Evolutionary conservation across 1,140 invertebrate species (phyloP), one percentile per base, ranked within the genome.

Genomic region (Lasioglossum albipes): DNA sequence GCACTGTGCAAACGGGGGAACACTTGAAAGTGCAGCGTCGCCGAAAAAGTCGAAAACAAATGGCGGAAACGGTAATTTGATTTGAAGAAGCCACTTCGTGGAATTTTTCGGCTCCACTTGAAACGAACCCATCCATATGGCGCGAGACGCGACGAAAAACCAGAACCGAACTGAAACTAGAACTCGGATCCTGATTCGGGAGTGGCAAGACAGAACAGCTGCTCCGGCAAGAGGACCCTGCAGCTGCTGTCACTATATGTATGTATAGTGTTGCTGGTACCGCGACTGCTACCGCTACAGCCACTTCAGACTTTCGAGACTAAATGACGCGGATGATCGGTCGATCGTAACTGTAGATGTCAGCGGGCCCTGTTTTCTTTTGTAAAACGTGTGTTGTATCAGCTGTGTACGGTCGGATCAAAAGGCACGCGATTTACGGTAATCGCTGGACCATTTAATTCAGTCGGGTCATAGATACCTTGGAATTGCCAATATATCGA

Each of bases 191-290:
- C 31, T 64, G 78, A 77, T 87, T 75, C 67, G 74, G 67, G 22
- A 79, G 72, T n/a, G 41, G 36, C 36, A 62, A 72, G 64, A 79
- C 45, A 77, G 62, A 83, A 78, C 69, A 85, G 77, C 78, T 82
- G 81, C 72, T 62, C 57, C 49, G 65, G 68, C 76, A 77, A 20
- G 68, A 78, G 80, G 79, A 72, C 57, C 41, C 42, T 57, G 81
- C 85, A 87, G 85, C 85, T 87, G 85, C 66, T 81, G 75, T 74
- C 83, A 49, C 71, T 62, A 64, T 42, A 31, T 49, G 10, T 42
- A 31, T 49, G 10, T 42, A 42, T 27, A 42, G 42, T 67, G 62
- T 67, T 75, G 42, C 22, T 57, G 12, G 16, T 74, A 45, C 45
- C 36, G 62, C 45, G 49, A n/a, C 20, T 66, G 10, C 73, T 36